Base-by-base conservation (phyloP, 2,113 vertebrate genomes). In the Taurulus bubalis region DNA sequence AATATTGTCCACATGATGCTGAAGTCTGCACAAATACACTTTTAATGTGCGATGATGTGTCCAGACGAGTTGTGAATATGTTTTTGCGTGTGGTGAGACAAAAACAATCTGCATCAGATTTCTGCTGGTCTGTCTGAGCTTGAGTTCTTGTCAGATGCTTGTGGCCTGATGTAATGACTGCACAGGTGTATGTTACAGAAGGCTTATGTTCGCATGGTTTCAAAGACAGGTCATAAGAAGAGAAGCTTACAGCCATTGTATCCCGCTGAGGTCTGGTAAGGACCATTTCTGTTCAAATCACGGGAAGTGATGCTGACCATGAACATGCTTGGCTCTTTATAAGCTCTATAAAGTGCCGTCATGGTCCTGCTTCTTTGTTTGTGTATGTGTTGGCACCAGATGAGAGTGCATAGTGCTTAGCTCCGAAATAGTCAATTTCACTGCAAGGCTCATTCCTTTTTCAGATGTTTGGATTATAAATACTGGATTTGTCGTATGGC, bases 401-500 rank as follows among this genome's bases (percentile, higher is more conserved):
- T 91, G 62, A 89, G 60, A 89, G 82, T 36, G 51, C 32, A 3
- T 3, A 4, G 64, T 38, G 80, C 68, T 89, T 69, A 75, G 67
- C 79, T 85, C 63, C 79, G 56, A 47, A 91, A 84, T 60, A 72
- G 83, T 74, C 16, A 6, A 42, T 77, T 89, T 87, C 66, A 60
- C 62, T 40, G 51, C 65, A 67, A 76, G 56, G 32, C 70, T 87
- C 83, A 87, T 91, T 93, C 77, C 76, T 82, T 77, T 87, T 74
- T 91, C 91, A 92, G 84, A 91, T 91, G 87, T 94, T 90, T 91
- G 87, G 85, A 90, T 90, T 82, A 67, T 71, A 89, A 89, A 85
- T 73, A 82, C 42, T 65, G 28, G 83, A 84, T 84, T 75, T 65
- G 73, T 84, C 60, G 70, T 82, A 73, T 93, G 91, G 89, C 82